These are phyloP conservation scores for Hydroisotoma schaefferi DNA, from an alignment of 2,888 invertebrate genomes.

Conservation along the genomic window DNA sequence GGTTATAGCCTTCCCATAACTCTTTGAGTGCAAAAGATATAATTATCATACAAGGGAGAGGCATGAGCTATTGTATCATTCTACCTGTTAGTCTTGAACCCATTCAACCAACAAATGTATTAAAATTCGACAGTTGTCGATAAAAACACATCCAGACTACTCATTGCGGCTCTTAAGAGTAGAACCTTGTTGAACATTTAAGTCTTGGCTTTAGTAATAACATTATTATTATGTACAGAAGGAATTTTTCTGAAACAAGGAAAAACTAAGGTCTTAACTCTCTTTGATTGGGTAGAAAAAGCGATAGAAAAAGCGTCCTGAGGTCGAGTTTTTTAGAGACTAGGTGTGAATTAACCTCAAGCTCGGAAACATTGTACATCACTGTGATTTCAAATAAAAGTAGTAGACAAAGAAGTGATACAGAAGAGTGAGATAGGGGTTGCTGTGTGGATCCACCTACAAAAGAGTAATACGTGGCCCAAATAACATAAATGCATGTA, in stretches of 20 bases:
- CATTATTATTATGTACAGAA: conserved; percentile 31
- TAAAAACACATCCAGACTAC: conserved; percentile 3
- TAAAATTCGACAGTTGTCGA: conserved; percentile 36
- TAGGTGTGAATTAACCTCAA: conserved; percentile 43
- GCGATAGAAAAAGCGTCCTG: no score
- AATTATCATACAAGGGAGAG: conserved; percentile 46
- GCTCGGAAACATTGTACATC: conserved; percentile 14
- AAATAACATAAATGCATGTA: no score
- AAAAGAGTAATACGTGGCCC: no score
- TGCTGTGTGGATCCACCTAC: conserved; percentile 1
- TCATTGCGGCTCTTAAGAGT: no score
- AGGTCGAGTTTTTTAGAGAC: conserved; percentile 43
- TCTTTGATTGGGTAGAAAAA: neutral
- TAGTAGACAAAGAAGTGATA: conserved; percentile 5
- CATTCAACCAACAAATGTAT: conserved; percentile 30
- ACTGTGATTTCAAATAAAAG: neutral
- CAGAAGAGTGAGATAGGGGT: neutral
- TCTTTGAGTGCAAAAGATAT: conserved; percentile 46
- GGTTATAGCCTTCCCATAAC: conserved; percentile 42
- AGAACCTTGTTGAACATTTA: no score
- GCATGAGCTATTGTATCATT: conserved; percentile 15
- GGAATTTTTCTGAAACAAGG: conserved; percentile 29
- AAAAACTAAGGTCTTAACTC: conserved; percentile 9
- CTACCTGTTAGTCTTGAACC: neutral
- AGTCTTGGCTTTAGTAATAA: neutral